Percentiles rank a stretch among this genome's conserved stretches.
phyloP scores from a whole-genome alignment of 2,888 invertebrate species.

The Clepsis dumicolana region DNA sequence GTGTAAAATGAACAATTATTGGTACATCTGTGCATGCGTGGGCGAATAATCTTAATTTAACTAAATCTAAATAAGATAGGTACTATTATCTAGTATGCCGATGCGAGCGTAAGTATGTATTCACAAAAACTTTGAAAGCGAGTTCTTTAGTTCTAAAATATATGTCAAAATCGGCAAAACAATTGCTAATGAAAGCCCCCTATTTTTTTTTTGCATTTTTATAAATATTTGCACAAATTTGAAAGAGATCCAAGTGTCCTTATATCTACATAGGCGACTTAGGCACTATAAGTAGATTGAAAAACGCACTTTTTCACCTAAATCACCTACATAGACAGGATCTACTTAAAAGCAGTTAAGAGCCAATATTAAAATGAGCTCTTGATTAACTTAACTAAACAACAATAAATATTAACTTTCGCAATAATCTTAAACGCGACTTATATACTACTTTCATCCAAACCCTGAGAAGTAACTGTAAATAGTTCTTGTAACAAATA shows the following conservation, averaged over 20 bases:
- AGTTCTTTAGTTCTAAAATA: not conserved
- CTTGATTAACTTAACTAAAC: slow-evolving; percentile 9
- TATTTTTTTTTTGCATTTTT: not conserved
- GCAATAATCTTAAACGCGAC: slow-evolving; percentile 16
- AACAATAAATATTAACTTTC: slow-evolving; percentile 10
- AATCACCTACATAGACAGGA: slow-evolving; percentile 4
- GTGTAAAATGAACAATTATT: slow-evolving; percentile 69
- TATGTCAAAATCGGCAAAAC: not conserved
- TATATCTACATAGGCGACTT: not conserved
- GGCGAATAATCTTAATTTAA: slow-evolving; percentile 46
- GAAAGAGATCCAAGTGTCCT: not conserved
- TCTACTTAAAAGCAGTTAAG: slow-evolving; percentile 30
- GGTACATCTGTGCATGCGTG: slow-evolving; percentile 69
- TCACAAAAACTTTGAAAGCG: not conserved
- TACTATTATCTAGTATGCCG: slow-evolving; percentile 43
- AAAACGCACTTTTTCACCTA: not conserved
- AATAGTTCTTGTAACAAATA: too few relatives aligned
- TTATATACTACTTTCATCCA: not conserved
- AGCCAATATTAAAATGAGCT: slow-evolving; percentile 1
- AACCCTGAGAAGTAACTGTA: not conserved
- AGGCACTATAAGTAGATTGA: slow-evolving; percentile 4
- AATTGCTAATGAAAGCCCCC: not conserved
- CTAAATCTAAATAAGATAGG: slow-evolving; percentile 62
- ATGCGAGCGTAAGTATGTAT: not conserved
- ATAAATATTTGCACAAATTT: not conserved